Conservation (phyloP, 2,888 invertebrate species). For the Anagyrus pseudococci region DNA sequence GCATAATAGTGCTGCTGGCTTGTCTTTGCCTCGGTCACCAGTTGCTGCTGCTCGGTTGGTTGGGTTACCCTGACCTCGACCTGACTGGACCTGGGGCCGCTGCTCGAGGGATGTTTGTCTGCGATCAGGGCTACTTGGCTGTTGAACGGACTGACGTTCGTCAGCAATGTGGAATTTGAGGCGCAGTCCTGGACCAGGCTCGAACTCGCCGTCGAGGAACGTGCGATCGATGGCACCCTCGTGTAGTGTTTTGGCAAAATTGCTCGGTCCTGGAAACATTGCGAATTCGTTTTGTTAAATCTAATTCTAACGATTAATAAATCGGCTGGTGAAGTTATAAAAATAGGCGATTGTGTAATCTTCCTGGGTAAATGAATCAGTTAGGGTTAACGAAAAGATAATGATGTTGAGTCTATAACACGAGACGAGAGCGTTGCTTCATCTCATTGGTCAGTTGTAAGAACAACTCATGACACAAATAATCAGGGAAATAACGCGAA, state of each 20-base stretch:
- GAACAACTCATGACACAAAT: too few species aligned
- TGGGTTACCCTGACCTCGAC: not conserved
- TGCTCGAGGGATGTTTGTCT: slow-evolving; percentile 38
- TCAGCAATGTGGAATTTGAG: slow-evolving; percentile 55
- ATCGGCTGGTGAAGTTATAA: too few species aligned
- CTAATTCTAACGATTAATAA: too few species aligned
- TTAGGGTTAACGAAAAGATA: not conserved
- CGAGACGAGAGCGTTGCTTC: too few species aligned
- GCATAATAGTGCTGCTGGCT: slow-evolving; percentile 51
- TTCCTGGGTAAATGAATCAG: too few species aligned
- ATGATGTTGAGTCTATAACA: not conserved
- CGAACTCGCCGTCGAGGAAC: slow-evolving; percentile 47
- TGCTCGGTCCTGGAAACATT: slow-evolving; percentile 49
- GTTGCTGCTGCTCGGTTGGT: not conserved
- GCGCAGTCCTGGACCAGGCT: slow-evolving; percentile 54
- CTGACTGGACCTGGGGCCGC: not conserved
- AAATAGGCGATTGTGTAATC: too few species aligned
- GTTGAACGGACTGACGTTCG: slow-evolving; percentile 58
- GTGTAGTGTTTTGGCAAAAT: slow-evolving; percentile 54
- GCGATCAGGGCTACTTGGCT: slow-evolving; percentile 54
- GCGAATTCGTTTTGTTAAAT: too few species aligned
- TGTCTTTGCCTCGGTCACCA: slow-evolving; percentile 1
- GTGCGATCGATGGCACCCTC: slow-evolving; percentile 50
- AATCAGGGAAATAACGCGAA: too few species aligned
- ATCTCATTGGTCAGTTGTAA: too few species aligned